Base-by-base conservation (phyloP, 2,797 vertebrate genomes). In the Channallabes apus region DNA sequence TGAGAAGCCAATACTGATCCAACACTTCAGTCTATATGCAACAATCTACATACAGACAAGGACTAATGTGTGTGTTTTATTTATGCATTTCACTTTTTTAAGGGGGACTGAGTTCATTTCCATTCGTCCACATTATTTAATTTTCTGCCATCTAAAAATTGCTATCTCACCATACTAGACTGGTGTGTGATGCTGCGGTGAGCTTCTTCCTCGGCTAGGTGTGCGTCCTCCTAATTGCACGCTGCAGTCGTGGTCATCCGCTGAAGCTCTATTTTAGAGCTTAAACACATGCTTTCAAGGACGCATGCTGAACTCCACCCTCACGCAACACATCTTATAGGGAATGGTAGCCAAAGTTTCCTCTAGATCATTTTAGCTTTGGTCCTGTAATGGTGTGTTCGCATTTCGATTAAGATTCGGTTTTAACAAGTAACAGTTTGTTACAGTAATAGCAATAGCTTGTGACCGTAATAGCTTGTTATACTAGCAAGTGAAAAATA, bases 211-310 rank as follows among this genome's bases (percentile, higher is more conserved):
- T 71, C 61, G 79, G 86, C 85, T 76, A 83, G 51, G 82, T 89
- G 85, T 85, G 68, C 59, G 80, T 69, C 64, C 86, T 77, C 78
- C 79, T 90, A 91, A 91, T 91, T 90, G 88, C 85, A 90, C 75
- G 82, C 88, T 90, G 83, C 82, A 77, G 80, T 84, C 83, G 85
- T 84, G 86, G 86, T 86, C 81, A 87, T 86, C 86, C 79, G 80
- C 86, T 89, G 86, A 89, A 89, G 62, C 35, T 82, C 84, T 89
- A 88, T 88, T 91, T 90, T 90, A 80, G 84, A 89, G 86, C 83
- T 87, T 91, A 92, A 91, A 91, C 88, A 88, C 88, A 90, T 87
- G 86, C 82, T 89, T 88, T 59, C 80, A 78, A 76, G 81, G 86
- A 82, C 68, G 87, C 88, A 89, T 85, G 81, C 76, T 32, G 82